Conservation (phyloP, 2,113 vertebrate genomes). For the Neodontobutis hainanensis region DNA sequence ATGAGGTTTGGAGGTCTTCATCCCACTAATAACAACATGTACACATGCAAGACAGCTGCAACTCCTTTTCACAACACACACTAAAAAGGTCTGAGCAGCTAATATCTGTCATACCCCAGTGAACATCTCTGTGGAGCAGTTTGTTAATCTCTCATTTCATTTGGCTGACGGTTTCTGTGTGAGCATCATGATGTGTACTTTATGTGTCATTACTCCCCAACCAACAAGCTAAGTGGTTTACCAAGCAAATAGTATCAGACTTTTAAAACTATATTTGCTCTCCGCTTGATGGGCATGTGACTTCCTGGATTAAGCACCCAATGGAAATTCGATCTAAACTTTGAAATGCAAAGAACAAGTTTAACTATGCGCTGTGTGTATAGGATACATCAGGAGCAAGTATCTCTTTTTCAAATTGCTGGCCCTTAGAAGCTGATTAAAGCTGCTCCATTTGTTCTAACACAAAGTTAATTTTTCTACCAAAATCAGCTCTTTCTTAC, state of each 20-base stretch:
- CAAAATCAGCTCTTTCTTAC: too few relatives aligned
- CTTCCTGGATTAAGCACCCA: slow-evolving; percentile 15
- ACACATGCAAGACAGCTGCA: not conserved
- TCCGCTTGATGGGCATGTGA: not conserved
- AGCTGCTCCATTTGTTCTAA: too few relatives aligned
- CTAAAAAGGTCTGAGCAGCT: not conserved
- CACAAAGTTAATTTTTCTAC: too few relatives aligned
- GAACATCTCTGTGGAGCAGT: slow-evolving; percentile 9
- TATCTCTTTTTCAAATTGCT: too few relatives aligned
- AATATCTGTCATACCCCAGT: slow-evolving; percentile 24
- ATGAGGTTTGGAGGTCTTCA: slow-evolving; percentile 6
- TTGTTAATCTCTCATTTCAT: slow-evolving; percentile 16
- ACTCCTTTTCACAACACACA: slow-evolving; percentile 16
- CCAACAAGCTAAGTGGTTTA: slow-evolving; percentile 16
- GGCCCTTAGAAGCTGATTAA: too few relatives aligned
- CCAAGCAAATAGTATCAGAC: slow-evolving; percentile 24
- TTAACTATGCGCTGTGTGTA: too few relatives aligned
- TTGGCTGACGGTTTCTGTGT: not conserved
- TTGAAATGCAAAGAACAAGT: too few relatives aligned
- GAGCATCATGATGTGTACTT: slow-evolving; percentile 6
- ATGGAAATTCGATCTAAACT: not conserved
- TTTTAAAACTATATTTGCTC: slow-evolving; percentile 36
- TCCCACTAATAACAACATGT: slow-evolving; percentile 26
- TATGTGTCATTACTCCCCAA: not conserved
- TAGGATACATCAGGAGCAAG: too few relatives aligned